Base-by-base conservation (phyloP, 2,113 vertebrate species). In the Sarotherodon lohbergeri region DNA sequence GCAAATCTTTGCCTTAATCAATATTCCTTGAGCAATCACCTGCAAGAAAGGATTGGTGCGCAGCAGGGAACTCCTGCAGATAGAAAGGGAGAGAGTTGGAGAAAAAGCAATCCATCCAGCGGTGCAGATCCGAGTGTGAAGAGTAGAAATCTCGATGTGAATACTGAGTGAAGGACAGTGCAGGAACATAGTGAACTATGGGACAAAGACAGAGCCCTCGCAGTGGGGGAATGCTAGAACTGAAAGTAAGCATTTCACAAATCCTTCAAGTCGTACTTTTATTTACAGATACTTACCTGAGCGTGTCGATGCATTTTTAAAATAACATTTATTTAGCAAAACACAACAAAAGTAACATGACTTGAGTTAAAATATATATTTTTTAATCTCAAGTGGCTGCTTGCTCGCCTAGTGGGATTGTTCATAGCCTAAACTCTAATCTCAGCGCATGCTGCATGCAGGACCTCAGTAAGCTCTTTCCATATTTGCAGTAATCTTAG, bases 1-100 rank as follows among this genome's bases (percentile, higher is more conserved):
- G 88, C 90, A 90, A 93, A 94, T 92, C 91, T 89, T 90, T 88
- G 76, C 92, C 86, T 94, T 93, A 93, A 96, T 96, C 96, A 96
- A 97, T 97, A 96, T 96, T 96, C 95, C 91, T 88, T 80, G 88
- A 92, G 96, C 95, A 96, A 96, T 96, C 96, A 95, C 94, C 95
- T 95, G 91, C 82, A 48, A 93, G 93, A 94, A 94, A 89, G 91
- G 95, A 95, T 95, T 91, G 95, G 90, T 34, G 92, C 94, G 68
- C 96, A 96, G 95, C 95, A 50, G 91, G 94, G 92, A 87, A 86
- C 94, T 91, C 92, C 92, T 91, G 90, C 93, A 80, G 92, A 91
- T 91, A 90, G 84, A 85, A 78, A 46, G 63, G 68, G 76, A 80
- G 80, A 73, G 81, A 86, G 81, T 85, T 56, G 46, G 78, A 57